A percentile compares a stretch with the other conserved stretches of the same genome.
These are phyloP conservation scores for Pseudococcus viburni DNA, from an alignment of 2,888 invertebrate genomes.

Conservation along the genomic window DNA sequence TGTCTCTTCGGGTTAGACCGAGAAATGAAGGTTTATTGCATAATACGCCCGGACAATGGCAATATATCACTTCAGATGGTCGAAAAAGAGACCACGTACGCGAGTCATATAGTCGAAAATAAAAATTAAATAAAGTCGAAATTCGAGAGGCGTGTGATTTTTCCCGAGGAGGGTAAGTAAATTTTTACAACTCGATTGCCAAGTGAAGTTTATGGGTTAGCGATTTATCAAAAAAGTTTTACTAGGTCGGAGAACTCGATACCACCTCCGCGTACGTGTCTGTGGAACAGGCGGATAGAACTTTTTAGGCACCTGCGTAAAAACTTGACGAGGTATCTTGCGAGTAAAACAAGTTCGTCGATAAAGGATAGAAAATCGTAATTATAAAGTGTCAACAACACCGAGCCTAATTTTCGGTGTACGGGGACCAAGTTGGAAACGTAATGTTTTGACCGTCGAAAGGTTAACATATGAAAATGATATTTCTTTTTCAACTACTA, in stretches of 20 bases:
- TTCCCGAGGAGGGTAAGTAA: background rate
- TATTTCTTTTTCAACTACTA: conserved; percentile 37
- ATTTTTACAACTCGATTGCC: background rate
- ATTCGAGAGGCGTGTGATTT: conserved; percentile 10
- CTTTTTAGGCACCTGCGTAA: no score
- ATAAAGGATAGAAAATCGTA: conserved; percentile 20
- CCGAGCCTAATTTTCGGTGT: conserved; percentile 7
- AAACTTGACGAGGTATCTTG: background rate
- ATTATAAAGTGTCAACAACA: conserved; percentile 37
- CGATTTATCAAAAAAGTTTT: conserved; percentile 38
- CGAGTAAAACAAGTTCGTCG: background rate
- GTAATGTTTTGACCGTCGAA: conserved; percentile 47
- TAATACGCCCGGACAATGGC: background rate
- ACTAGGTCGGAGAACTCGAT: background rate
- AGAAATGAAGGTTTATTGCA: background rate
- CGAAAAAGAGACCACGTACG: background rate
- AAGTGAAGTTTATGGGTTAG: conserved; percentile 10
- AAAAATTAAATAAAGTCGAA: background rate
- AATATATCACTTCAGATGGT: background rate
- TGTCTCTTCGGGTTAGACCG: background rate
- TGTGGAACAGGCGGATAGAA: background rate
- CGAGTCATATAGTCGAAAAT: background rate
- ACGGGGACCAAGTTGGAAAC: background rate
- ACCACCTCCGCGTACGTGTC: background rate
- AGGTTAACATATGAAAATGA: conserved; percentile 56